Base-by-base conservation (phyloP, 1,140 invertebrate species). In the Aphaenogaster rudis region DNA sequence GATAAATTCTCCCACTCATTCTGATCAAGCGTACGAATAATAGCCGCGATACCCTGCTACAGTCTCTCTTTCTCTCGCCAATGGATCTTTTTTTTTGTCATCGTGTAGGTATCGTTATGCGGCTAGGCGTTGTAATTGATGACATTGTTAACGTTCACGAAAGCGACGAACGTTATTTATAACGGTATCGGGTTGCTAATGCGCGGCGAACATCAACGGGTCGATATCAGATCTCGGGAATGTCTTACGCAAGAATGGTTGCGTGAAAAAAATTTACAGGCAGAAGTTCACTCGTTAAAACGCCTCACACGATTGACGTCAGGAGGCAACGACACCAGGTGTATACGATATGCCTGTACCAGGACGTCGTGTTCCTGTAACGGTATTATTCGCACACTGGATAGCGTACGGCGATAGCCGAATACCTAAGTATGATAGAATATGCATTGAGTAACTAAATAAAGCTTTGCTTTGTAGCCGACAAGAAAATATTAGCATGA, bases 1-100 rank as follows among this genome's bases (percentile, higher is more conserved):
- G 69, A 84, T 84, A 84, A 76, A 50, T 76, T 84, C 69, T 84
- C 80, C 69, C 69, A 84, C 80, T 84, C 69, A 11, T 42, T 50
- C 7, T 7, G 67, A 82, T 82, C 80, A 21, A 17, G 5, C 42
- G 52, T 28, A 28, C 79, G 67, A 59, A 82, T 74, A 82, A 74
- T 74, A 61, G 69, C 54, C 48, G 48, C 48, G 79, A 54, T 63
- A 78, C 15, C 17, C 48, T 13, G 36, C 28, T 64, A 78, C 1
- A 7, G n/a, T 71, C 36, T 81, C 36, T 66, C 77, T 80, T n/a
- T 81, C n/a, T 71, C 21, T 33, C 33, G 66, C 15, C 50, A 39
- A n/a, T 33, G 39, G 6, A 59, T 50, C 48, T 63, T 48, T 48
- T 76, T 63, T 45, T 80, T 39, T 39, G 69, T 59, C 39, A 17